A percentile compares a stretch with the other conserved stretches of the same genome.
Conservation (phyloP, 2,888 invertebrate genomes). For the Scelioninae gen. 2 region DNA sequence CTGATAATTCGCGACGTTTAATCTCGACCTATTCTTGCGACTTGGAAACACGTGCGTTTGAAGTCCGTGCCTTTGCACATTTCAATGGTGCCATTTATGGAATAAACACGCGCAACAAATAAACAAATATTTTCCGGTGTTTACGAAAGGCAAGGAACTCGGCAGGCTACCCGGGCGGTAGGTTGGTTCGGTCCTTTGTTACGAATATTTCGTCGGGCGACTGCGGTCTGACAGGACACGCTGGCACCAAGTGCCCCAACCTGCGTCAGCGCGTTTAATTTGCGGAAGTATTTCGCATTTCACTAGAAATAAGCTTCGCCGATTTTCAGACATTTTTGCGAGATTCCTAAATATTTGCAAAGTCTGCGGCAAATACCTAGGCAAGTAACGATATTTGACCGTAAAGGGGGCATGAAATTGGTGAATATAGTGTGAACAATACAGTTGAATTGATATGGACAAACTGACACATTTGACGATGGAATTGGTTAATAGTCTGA, state of each 20-base stretch:
- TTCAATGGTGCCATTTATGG: slow-evolving; percentile 47
- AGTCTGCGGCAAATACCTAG: too few relatives aligned
- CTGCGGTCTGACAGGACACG: slow-evolving; percentile 72
- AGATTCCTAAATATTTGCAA: slow-evolving; percentile 36
- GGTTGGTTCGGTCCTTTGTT: slow-evolving; percentile 65
- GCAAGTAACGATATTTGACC: too few relatives aligned
- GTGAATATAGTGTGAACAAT: too few relatives aligned
- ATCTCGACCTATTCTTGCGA: slow-evolving; percentile 16
- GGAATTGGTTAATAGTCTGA: too few relatives aligned
- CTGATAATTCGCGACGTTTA: slow-evolving; percentile 22
- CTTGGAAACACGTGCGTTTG: slow-evolving; percentile 19
- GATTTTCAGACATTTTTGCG: slow-evolving; percentile 21
- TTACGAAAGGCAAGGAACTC: slow-evolving; percentile 36
- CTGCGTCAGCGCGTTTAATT: slow-evolving; percentile 70
- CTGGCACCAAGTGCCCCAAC: slow-evolving; percentile 59
- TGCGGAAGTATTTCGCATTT: slow-evolving; percentile 73
- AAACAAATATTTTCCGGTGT: slow-evolving; percentile 48
- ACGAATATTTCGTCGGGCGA: slow-evolving; percentile 71
- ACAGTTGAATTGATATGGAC: too few relatives aligned
- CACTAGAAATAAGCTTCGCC: slow-evolving; percentile 66
- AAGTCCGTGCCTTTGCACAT: slow-evolving; percentile 8
- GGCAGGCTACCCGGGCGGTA: slow-evolving; percentile 46
- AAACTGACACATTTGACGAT: too few relatives aligned
- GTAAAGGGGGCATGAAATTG: too few relatives aligned
- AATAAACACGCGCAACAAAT: slow-evolving; percentile 23